A percentile compares a stretch with the other conserved stretches of the same genome.
Evolutionary conservation across 2,113 vertebrate species (phyloP).

Genomic region (Phylloscopus trochilus): DNA sequence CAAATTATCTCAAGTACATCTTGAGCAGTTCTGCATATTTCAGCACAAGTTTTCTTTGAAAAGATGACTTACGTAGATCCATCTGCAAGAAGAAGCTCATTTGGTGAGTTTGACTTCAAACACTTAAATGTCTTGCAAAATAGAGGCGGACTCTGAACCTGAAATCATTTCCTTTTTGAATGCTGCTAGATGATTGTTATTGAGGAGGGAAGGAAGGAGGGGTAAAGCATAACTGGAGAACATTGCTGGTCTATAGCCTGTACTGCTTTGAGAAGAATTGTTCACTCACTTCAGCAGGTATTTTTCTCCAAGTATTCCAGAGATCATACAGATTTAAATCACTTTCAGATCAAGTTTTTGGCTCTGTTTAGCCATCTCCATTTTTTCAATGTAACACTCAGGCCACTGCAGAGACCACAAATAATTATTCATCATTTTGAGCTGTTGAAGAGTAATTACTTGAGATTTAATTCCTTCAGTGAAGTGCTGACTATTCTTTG

Average conservation of each 20-base stretch:
- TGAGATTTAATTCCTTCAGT: background rate
- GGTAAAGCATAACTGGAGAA: background rate
- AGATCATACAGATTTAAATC: background rate
- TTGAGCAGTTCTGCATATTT: slow-evolving; percentile 12
- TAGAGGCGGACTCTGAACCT: background rate
- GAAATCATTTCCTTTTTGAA: background rate
- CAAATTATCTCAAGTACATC: background rate
- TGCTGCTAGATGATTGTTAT: background rate
- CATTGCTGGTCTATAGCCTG: background rate
- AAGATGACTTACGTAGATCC: background rate
- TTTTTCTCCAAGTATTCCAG: background rate
- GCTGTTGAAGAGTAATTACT: background rate
- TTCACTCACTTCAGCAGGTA: background rate
- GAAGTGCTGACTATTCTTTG: background rate
- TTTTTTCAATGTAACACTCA: background rate
- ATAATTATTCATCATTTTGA: background rate
- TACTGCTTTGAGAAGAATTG: background rate
- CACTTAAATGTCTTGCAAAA: background rate
- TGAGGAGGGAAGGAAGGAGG: background rate
- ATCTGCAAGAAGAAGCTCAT: background rate
- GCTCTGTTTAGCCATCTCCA: background rate
- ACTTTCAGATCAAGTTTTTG: background rate
- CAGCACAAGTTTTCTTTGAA: background rate
- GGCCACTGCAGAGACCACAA: background rate
- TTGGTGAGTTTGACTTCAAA: background rate